Evolutionary conservation across 2,888 invertebrate genomes (phyloP).

Genomic region (Venustoraphidia nigricollis): DNA sequence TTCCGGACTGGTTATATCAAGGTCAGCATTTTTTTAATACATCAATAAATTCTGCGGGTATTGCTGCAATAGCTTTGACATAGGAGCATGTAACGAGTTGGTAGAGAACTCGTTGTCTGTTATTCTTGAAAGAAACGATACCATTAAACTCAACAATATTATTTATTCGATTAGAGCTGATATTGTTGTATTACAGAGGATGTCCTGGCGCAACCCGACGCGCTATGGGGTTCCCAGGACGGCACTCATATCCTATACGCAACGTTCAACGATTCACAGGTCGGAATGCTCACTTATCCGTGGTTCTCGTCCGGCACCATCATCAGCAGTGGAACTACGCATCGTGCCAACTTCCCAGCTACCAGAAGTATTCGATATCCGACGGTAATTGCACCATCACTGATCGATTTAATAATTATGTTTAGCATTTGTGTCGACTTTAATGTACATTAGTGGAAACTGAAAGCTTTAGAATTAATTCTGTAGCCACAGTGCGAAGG

Average conservation of each 20-base stretch:
- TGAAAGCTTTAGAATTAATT: too few species aligned
- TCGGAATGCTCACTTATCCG: constrained; percentile 63
- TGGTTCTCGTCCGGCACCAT: constrained; percentile 60
- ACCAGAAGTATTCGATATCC: constrained; percentile 71
- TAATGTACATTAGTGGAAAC: background rate
- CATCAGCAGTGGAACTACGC: constrained; percentile 38
- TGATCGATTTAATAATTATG: background rate
- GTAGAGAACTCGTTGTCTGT: background rate
- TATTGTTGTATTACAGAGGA: constrained; percentile 49
- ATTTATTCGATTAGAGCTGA: too few species aligned
- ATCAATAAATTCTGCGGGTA: background rate
- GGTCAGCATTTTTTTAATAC: constrained; percentile 33
- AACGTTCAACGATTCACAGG: constrained; percentile 69
- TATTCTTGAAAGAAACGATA: too few species aligned
- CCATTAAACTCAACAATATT: too few species aligned
- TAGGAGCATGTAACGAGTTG: too few species aligned
- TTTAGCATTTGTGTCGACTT: background rate
- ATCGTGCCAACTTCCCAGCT: constrained; percentile 51
- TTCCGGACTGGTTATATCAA: constrained; percentile 95
- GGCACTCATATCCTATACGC: constrained; percentile 74
- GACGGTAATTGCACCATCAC: constrained; percentile 37
- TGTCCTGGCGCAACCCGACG: constrained; percentile 64
- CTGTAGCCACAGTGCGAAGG: too few species aligned
- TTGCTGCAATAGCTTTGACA: too few species aligned
- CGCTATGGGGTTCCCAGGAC: constrained; percentile 75